A percentile compares a stretch with the other conserved stretches of the same genome.
phyloP scores from a whole-genome alignment of 2,113 vertebrate genomes.

The Carassius auratus region DNA sequence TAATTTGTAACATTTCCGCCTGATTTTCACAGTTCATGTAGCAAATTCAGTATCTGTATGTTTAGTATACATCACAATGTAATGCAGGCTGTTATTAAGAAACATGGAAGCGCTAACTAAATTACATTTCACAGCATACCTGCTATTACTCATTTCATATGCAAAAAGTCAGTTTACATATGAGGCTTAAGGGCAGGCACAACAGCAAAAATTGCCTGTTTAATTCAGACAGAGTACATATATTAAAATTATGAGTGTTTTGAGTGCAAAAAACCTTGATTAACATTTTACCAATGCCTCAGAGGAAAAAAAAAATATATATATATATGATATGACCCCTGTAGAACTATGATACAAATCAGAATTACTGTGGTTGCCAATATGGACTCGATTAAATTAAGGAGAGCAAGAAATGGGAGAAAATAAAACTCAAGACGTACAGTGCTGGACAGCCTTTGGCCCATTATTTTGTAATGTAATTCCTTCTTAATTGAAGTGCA shows the following conservation, averaged over 20 bases:
- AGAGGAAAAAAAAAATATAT: background rate
- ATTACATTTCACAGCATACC: too few species aligned
- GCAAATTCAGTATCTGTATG: background rate
- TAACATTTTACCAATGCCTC: background rate
- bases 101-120: too few species aligned
- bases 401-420: background rate
- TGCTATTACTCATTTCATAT: too few species aligned
- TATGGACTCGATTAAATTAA: background rate
- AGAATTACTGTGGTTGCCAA: background rate
- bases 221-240: too few species aligned
- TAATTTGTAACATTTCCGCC: background rate
- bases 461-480: conserved; percentile 13
- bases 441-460: background rate
- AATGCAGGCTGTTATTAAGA: too few species aligned
- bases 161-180: too few species aligned
- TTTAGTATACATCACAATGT: too few species aligned
- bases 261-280: background rate
- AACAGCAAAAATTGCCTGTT: too few species aligned
- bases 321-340: background rate
- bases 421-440: background rate
- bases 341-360: background rate
- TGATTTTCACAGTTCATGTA: background rate
- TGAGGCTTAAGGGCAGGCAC: too few species aligned
- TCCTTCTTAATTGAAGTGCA: background rate
- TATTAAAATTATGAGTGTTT: background rate